Percentiles rank a stretch among this genome's conserved stretches.
Conservation (phyloP, 2,113 vertebrate species). For the Gnathonemus longibarbis region DNA sequence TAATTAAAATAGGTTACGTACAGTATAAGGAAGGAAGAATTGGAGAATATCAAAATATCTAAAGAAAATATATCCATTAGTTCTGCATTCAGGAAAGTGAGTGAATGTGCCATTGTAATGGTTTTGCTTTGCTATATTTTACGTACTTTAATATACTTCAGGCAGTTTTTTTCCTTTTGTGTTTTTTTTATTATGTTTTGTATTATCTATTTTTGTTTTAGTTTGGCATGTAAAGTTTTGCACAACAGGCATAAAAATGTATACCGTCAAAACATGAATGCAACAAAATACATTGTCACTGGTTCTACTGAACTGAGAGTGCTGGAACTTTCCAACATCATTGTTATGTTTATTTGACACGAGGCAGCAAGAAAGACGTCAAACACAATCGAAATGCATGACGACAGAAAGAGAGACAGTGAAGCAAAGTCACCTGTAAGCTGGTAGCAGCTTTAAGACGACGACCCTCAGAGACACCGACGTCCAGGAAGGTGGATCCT, state of each 20-base stretch:
- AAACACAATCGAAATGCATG: background rate
- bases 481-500: slow-evolving; percentile 70
- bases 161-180: background rate
- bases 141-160: background rate
- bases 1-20: background rate
- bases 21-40: background rate
- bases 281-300: background rate
- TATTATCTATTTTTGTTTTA: background rate
- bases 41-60: background rate
- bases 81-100: background rate
- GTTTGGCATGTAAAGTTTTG: background rate
- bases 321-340: background rate
- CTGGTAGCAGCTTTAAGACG: background rate
- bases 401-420: background rate
- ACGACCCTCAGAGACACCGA: slow-evolving; percentile 61
- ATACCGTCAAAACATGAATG: background rate
- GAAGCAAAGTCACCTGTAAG: background rate
- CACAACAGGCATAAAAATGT: background rate
- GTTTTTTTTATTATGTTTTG: background rate
- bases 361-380: background rate
- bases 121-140: background rate
- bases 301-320: background rate
- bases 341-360: background rate
- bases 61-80: background rate
- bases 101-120: background rate